Conservation (phyloP, 2,797 vertebrate species). For the Ficedula albicollis region DNA sequence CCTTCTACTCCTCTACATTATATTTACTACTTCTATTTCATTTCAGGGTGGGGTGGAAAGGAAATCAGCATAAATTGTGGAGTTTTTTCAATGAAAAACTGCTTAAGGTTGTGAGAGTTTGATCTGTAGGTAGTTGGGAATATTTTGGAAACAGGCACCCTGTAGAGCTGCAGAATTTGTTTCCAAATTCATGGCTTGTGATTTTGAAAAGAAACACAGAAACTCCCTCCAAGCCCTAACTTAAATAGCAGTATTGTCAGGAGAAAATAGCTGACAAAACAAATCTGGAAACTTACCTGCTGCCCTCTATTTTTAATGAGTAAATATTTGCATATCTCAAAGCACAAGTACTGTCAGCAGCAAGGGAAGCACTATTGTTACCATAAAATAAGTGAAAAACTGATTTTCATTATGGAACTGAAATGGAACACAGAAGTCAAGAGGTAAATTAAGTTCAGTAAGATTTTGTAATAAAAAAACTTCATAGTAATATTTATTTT, state of each 20-base stretch:
- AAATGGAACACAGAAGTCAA: background rate
- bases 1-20: background rate
- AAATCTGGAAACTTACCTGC: background rate
- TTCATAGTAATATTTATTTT: background rate
- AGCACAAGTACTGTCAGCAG: background rate
- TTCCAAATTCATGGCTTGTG: background rate
- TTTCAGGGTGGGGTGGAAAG: background rate
- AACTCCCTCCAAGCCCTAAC: background rate
- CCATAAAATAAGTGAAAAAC: background rate
- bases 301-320: background rate
- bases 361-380: background rate
- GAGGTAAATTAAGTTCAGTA: background rate
- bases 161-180: background rate
- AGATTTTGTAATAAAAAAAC: background rate
- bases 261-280: background rate
- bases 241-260: background rate
- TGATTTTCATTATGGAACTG: background rate
- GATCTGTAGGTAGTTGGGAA: background rate
- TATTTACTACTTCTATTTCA: background rate
- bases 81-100: background rate
- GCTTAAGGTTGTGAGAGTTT: background rate
- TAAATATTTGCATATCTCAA: background rate
- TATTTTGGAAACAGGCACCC: background rate
- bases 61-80: background rate
- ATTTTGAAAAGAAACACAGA: background rate